phyloP scores from a whole-genome alignment of 2,888 invertebrate genomes.

The Acronicta alni region DNA sequence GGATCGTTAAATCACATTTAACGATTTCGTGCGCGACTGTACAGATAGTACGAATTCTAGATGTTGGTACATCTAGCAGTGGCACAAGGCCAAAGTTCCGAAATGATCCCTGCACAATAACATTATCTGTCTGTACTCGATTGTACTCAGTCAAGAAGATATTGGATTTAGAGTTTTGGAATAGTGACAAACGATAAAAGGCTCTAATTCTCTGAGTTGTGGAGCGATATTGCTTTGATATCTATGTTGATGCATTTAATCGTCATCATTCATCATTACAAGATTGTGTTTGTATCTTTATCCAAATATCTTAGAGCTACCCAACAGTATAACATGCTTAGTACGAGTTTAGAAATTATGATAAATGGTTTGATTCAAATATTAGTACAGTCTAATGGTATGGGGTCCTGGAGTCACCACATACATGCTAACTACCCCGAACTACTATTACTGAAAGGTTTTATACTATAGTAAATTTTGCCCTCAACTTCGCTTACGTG shows the following conservation, averaged over 20 bases:
- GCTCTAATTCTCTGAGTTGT: constrained; percentile 1
- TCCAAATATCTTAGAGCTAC: no score
- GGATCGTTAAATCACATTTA: constrained; percentile 46
- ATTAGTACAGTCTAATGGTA: no score
- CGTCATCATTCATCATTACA: neutral
- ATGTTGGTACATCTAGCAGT: constrained; percentile 39
- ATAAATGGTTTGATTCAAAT: no score
- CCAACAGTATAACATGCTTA: no score
- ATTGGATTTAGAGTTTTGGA: constrained; percentile 34
- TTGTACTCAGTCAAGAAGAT: constrained; percentile 28
- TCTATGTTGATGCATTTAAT: neutral
- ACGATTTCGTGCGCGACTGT: constrained; percentile 44
- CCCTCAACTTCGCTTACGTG: no score
- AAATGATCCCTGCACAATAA: constrained; percentile 59
- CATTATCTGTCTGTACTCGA: constrained; percentile 49
- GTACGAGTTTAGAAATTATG: no score
- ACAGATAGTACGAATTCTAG: constrained; percentile 18
- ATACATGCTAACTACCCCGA: no score
- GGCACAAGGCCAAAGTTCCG: constrained; percentile 58
- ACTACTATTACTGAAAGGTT: no score
- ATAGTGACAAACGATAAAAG: constrained; percentile 32
- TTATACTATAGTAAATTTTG: no score
- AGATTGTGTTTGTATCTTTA: no score
- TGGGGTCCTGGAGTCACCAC: no score
- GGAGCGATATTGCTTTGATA: constrained; percentile 3